A percentile compares a stretch with the other conserved stretches of the same genome.
phyloP scores from a whole-genome alignment of 2,797 vertebrate genomes.

The Cynopterus sphinx region DNA sequence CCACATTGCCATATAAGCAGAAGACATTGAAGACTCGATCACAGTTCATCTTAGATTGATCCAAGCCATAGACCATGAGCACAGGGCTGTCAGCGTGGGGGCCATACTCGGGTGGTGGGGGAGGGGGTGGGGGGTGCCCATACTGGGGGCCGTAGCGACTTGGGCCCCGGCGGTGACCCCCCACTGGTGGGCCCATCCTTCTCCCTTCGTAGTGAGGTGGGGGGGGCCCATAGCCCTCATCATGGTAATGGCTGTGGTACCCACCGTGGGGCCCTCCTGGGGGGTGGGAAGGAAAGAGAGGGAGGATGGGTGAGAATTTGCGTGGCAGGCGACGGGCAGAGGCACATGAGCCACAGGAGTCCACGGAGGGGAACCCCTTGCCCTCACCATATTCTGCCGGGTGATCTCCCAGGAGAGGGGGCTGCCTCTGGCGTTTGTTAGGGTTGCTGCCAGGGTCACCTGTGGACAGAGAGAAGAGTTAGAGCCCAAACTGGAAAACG shows the following conservation, averaged over 20 bases:
- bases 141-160: conserved; percentile 92
- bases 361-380: conserved; percentile 56
- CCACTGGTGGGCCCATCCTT: conserved; percentile 91
- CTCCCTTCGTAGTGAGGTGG: conserved; percentile 93
- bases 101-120: conserved; percentile 89
- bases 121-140: conserved; percentile 89
- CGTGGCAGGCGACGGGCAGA: conserved; percentile 66
- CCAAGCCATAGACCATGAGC: conserved; percentile 96
- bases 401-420: conserved; percentile 95
- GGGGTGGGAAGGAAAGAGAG: conserved; percentile 62
- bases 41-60: conserved; percentile 94
- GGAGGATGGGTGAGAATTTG: conserved; percentile 68
- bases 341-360: conserved; percentile 75
- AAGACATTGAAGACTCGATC: conserved; percentile 96
- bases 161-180: conserved; percentile 89
- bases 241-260: conserved; percentile 92
- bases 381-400: conserved; percentile 95
- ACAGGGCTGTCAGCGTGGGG: conserved; percentile 95
- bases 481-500: not conserved
- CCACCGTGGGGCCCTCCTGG: conserved; percentile 92
- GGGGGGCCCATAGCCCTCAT: conserved; percentile 93
- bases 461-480: conserved; percentile 61
- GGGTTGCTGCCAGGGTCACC: conserved; percentile 89
- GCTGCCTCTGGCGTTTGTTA: conserved; percentile 96
- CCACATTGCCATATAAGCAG: conserved; percentile 95